phyloP scores from a whole-genome alignment of 2,888 invertebrate species.

The Parascotia fuliginaria region DNA sequence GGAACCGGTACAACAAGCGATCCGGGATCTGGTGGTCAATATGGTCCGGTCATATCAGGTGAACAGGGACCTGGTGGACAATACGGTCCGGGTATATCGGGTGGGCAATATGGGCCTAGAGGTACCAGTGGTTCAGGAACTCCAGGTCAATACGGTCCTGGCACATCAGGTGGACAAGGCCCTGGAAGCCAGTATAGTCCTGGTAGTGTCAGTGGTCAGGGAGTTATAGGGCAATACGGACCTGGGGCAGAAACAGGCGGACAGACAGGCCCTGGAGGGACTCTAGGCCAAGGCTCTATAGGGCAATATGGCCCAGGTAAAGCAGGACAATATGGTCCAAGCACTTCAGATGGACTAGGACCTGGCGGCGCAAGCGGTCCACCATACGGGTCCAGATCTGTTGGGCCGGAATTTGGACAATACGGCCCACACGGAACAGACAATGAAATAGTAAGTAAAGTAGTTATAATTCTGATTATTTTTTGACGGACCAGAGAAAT shows the following conservation, averaged over 20 bases:
- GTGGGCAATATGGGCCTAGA: slow-evolving; percentile 9
- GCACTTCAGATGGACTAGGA: no score
- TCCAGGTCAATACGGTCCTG: background rate
- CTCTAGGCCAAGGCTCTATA: background rate
- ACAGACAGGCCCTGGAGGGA: slow-evolving; percentile 12
- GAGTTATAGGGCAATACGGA: slow-evolving; percentile 2
- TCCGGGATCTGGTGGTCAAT: slow-evolving; percentile 19
- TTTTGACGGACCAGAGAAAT: no score
- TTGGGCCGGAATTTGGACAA: background rate
- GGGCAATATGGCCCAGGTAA: background rate
- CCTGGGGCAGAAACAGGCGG: slow-evolving; percentile 3
- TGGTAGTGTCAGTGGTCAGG: background rate
- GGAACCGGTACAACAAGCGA: slow-evolving; percentile 14
- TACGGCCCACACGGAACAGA: background rate
- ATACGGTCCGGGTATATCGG: background rate
- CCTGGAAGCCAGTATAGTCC: background rate
- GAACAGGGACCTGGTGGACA: background rate
- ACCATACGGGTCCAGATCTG: no score
- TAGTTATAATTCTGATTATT: no score
- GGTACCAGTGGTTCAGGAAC: background rate
- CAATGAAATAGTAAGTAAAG: background rate
- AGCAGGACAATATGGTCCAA: background rate
- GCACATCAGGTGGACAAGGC: background rate
- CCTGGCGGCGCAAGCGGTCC: background rate
- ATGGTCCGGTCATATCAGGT: slow-evolving; percentile 1